Evolutionary conservation across 2,797 vertebrate species (phyloP).

Genomic region (Salarias fasciatus): DNA sequence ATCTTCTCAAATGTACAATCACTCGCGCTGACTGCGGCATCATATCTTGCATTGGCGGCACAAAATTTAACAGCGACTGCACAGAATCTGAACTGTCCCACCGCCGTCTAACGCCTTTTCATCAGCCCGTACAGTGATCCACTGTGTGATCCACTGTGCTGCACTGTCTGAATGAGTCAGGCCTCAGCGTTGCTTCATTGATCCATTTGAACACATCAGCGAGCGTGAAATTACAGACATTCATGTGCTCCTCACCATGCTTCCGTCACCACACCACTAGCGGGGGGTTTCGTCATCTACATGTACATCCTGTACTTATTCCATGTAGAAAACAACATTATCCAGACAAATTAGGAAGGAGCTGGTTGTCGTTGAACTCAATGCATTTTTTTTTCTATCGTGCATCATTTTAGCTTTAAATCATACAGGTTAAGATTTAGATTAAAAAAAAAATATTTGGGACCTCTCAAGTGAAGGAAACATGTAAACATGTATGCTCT

Average conservation of each 20-base stretch:
- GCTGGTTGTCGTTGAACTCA: too few species aligned
- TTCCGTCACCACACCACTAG: conserved; percentile 2
- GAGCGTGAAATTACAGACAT: conserved; percentile 45
- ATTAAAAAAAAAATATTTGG: too few species aligned
- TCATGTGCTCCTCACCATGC: conserved; percentile 37
- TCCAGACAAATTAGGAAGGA: too few species aligned
- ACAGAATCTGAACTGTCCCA: conserved; percentile 19
- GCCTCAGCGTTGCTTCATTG: conserved; percentile 50
- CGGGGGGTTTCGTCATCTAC: neutral
- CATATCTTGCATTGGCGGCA: conserved; percentile 5
- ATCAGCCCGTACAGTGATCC: conserved; percentile 23
- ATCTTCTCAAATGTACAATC: conserved; percentile 30
- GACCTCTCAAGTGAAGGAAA: too few species aligned
- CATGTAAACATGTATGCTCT: too few species aligned
- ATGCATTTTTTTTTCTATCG: too few species aligned
- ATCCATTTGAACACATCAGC: conserved; percentile 55
- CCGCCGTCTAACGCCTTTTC: conserved; percentile 12
- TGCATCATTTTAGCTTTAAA: too few species aligned
- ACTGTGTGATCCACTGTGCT: conserved; percentile 1
- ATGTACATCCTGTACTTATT: neutral
- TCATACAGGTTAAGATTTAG: too few species aligned
- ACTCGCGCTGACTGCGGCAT: neutral
- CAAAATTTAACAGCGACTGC: conserved; percentile 21
- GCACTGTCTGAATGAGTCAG: conserved; percentile 37
- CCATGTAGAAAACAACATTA: too few species aligned